These are phyloP conservation scores for Elephas maximus DNA, from an alignment of 2,113 vertebrate genomes.

Conservation along the genomic window DNA sequence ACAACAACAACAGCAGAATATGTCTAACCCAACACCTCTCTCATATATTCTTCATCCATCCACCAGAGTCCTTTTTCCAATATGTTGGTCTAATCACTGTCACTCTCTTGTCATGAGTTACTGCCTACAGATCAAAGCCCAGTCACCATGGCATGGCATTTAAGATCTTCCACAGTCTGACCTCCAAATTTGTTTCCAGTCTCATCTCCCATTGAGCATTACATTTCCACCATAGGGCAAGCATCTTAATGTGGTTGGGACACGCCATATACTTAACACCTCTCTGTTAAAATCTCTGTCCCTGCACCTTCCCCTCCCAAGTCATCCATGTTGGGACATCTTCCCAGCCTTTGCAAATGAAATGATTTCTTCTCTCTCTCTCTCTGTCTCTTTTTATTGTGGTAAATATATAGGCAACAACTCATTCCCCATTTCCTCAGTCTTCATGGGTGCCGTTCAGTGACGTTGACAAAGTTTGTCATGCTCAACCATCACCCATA, in stretches of 20 bases:
- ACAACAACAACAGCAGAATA: not conserved
- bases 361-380: not conserved
- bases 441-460: not conserved
- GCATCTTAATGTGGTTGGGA: not conserved
- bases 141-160: not conserved
- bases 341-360: not conserved
- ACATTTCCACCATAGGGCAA: not conserved
- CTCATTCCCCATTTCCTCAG: not conserved
- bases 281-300: not conserved
- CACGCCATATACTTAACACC: not conserved
- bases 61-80: not conserved
- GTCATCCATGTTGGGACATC: not conserved
- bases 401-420: not conserved
- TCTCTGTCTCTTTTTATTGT: not conserved
- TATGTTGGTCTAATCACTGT: not conserved
- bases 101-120: not conserved
- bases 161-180: not conserved
- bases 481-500: too few species aligned
- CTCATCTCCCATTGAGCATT: accelerated
- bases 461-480: not conserved
- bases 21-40: accelerated
- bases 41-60: not conserved
- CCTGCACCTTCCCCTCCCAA: not conserved
- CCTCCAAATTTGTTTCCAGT: not conserved
- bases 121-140: not conserved